Conservation (phyloP, 53 echinoderm and acorn worm species). For the Stichopus horrens region DNA sequence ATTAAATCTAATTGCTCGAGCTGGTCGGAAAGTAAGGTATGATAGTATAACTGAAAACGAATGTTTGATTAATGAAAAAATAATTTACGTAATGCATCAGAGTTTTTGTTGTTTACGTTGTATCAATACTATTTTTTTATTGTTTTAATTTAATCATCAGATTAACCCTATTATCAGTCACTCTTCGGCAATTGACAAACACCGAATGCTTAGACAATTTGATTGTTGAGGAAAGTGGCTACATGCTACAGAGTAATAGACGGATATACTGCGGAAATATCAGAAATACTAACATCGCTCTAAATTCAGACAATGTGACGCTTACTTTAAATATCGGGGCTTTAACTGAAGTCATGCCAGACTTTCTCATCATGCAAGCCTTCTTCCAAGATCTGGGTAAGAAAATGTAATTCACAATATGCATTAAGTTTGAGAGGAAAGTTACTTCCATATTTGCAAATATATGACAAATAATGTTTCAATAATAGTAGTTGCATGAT, state of each 20-base stretch:
- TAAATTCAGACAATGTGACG: background rate
- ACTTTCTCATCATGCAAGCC: background rate
- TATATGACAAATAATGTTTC: too few species aligned
- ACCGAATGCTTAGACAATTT: background rate
- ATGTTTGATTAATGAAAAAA: too few species aligned
- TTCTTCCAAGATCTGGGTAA: background rate
- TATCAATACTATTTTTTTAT: background rate
- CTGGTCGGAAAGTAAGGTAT: slow-evolving; percentile 10
- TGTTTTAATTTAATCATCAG: background rate
- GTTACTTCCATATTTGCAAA: too few species aligned
- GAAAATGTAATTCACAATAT: background rate
- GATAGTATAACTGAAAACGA: too few species aligned
- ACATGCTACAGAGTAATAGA: background rate
- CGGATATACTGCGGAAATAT: background rate
- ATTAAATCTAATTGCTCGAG: background rate
- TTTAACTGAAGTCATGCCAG: background rate
- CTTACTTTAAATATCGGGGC: background rate
- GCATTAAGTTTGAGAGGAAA: too few species aligned
- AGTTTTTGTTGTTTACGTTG: too few species aligned
- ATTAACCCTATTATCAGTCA: background rate
- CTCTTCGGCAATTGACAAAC: background rate
- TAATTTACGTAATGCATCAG: too few species aligned
- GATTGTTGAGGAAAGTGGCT: background rate
- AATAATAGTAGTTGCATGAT: too few species aligned
- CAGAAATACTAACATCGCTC: background rate